Conservation (phyloP, 2,113 vertebrate genomes). For the Felis catus region DNA sequence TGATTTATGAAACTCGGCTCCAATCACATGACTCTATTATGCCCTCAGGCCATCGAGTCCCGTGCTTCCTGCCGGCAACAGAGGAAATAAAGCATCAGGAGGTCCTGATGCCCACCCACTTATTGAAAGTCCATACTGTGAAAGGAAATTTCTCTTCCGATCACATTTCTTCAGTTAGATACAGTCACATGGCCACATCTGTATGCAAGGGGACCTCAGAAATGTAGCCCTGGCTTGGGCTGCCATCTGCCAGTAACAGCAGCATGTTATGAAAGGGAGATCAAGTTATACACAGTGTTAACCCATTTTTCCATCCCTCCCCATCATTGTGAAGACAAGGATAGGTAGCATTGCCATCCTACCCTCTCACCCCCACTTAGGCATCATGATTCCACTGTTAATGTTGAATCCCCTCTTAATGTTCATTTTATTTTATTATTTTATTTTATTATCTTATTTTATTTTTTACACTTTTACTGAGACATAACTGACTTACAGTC, state of each 20-base stretch:
- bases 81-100: not conserved
- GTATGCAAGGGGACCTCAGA: not conserved
- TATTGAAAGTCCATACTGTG: not conserved
- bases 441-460: not conserved
- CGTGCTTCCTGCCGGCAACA: not conserved
- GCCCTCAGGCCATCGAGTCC: not conserved
- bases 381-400: not conserved
- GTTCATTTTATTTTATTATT: not conserved
- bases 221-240: not conserved
- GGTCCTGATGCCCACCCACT: not conserved
- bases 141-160: not conserved
- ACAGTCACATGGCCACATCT: not conserved
- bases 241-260: not conserved
- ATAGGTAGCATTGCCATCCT: not conserved
- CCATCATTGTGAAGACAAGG: too few species aligned
- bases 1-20: not conserved
- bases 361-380: not conserved
- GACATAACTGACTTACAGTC: not conserved
- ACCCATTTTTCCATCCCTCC: too few species aligned
- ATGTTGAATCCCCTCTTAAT: not conserved
- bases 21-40: not conserved
- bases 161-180: not conserved
- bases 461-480: not conserved
- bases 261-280: not conserved
- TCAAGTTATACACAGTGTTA: not conserved